These are phyloP conservation scores for Aplochiton taeniatus DNA, from an alignment of 2,797 vertebrate species.

Conservation along the genomic window DNA sequence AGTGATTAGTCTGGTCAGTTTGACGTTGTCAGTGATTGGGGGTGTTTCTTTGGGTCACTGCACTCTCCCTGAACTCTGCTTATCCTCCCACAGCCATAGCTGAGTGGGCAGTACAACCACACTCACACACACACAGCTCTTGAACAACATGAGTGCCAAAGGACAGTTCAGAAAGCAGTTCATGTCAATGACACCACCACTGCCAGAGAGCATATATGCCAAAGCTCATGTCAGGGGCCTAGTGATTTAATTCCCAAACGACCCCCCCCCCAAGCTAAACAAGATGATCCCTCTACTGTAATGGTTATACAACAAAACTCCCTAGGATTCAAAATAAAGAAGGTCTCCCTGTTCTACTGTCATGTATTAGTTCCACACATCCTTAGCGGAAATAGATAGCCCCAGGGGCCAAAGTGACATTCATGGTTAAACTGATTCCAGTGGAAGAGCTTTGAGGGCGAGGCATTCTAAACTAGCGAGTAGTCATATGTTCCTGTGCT, in stretches of 20 bases:
- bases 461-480: not conserved
- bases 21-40: not conserved
- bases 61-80: not conserved
- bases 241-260: conserved; percentile 13
- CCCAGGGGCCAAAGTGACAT: conserved; percentile 28
- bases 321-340: too few species aligned
- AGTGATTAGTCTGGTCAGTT: not conserved
- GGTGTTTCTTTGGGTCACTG: conserved; percentile 10
- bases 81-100: not conserved
- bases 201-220: not conserved
- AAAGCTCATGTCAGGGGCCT: conserved; percentile 22
- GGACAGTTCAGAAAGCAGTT: conserved; percentile 3
- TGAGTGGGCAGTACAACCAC: not conserved
- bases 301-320: too few species aligned
- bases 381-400: conserved; percentile 16
- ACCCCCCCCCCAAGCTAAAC: not conserved
- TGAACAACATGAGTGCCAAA: conserved; percentile 15
- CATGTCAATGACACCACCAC: not conserved
- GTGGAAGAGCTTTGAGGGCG: conserved; percentile 19
- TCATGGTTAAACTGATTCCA: conserved; percentile 42
- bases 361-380: not conserved
- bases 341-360: too few species aligned
- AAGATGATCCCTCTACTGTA: too few species aligned
- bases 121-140: not conserved
- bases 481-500: too few species aligned